Evolutionary conservation across 2,113 vertebrate species (phyloP), one percentile per base, ranked within the genome.

Genomic region (Grus americana): DNA sequence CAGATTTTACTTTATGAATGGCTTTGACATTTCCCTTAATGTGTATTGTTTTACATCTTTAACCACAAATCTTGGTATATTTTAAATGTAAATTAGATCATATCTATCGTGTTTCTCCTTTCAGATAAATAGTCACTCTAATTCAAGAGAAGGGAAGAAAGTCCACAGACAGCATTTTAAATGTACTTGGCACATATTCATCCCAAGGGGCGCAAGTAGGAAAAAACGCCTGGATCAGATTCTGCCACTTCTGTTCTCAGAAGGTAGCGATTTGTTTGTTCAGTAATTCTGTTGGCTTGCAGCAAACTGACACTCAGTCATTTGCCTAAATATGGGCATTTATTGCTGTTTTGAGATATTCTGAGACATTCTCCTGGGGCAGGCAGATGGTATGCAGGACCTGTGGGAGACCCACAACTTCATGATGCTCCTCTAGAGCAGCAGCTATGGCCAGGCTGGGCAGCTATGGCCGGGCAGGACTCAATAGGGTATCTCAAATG

Each of bases 1-100:
- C 74, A 95, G 86, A 75, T 96, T 93, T 97, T 86, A 62, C 50
- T 94, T 92, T 93, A 97, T 91, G 91, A 96, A 92, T 95, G 89
- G 58, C 57, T 96, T 94, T 94, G 91, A 92, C 94, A 91, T 96
- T 96, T 97, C 55, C 65, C 90, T 97, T 95, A 93, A 96, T 83
- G 86, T 86, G 76, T 42, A 96, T 96, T 92, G 55, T 92, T 97
- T 96, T 94, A 95, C 70, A 92, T 71, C 67, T 93, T 96, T 96
- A 95, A 90, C 70, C 82, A 93, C 81, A 96, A 95, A 95, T 93
- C 80, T 91, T 72, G 34, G 47, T 94, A 79, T 91, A 80, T 95
- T 95, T 96, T 79, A 93, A 95, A 95, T 94, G 82, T 84, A 96
- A 93, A 96, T 93, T 79, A 91, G 89, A 86, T 86, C 19, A 46